Evolutionary conservation across 23 tunicate genomes (phyloP), one percentile per base, ranked within the genome.

Genomic region (Pegea sp.): DNA sequence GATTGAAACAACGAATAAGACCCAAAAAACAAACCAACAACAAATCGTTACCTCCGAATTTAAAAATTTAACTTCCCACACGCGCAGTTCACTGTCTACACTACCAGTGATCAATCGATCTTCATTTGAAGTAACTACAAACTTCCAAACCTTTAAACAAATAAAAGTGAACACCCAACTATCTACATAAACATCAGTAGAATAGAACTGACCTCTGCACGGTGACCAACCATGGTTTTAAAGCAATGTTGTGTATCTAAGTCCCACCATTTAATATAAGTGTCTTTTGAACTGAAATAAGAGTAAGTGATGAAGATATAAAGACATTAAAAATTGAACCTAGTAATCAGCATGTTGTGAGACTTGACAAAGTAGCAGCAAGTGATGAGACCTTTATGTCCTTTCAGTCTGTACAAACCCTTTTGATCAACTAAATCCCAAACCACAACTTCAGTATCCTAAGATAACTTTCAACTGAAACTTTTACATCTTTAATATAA

Each of bases 371-470:
- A 89, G 25, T 42, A 42, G 68, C 68, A 62, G 16, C 57, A 53
- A 6, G 88, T 89, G 21, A 89, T 58, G n/a, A 63, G 66, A 6
- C 71, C 98, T 61, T 89, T 89, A 58, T 89, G 98, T 3, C 98
- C 98, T 32, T 71, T 76, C 5, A 87, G 31, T 42, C 76, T 60
- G 67, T 77, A 89, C 64, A 89, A 31, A 4, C 98, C 98, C 43
- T 76, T 69, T 26, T 89, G 81, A 50, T 67, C 64, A n/a, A 89
- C 98, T 60, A 77, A 52, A 52, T 89, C 98, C 90, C 90, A 77
- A 13, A 77, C 71, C 20, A 77, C 75, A 0, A 89, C 49, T 32
- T 89, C 98, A 0, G 81, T 66, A 52, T 77, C 81, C 78, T 70
- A 54, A 22, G 46, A 64, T n/a, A n/a, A n/a, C n/a, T n/a, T n/a